Conservation (phyloP, 2,113 vertebrate species). For the Pogonocichla stellata region DNA sequence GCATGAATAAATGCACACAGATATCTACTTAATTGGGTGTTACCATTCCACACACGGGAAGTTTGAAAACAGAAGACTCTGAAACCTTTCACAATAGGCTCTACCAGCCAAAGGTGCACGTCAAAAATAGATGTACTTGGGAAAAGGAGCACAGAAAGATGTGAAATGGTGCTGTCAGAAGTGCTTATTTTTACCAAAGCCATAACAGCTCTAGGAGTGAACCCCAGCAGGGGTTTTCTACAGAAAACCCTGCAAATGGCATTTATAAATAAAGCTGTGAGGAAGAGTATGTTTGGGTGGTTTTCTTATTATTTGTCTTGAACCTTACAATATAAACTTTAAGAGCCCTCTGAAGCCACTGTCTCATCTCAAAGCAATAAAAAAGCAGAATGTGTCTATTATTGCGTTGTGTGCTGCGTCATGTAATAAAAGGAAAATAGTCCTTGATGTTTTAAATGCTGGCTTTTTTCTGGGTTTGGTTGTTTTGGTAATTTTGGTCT, state of each 20-base stretch:
- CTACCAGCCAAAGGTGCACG: not conserved
- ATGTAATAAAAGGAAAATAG: not conserved
- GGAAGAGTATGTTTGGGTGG: not conserved
- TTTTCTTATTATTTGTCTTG: not conserved
- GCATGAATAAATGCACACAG: not conserved
- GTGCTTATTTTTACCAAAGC: not conserved
- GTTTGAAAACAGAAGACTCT: not conserved
- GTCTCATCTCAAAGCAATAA: not conserved
- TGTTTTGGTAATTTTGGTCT: accelerated
- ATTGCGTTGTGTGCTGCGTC: accelerated
- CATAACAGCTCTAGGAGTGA: not conserved
- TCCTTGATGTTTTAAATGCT: not conserved
- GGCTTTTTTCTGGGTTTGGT: not conserved
- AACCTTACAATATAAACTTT: not conserved
- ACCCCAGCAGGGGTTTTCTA: not conserved
- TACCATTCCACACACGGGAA: not conserved
- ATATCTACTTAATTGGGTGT: no score
- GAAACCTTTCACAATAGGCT: not conserved
- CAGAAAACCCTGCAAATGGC: not conserved
- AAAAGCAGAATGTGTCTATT: not conserved
- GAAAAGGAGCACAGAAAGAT: not conserved
- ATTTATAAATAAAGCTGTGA: not conserved
- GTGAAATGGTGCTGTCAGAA: not conserved
- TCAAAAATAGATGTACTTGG: not conserved
- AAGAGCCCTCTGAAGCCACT: not conserved